A percentile compares a stretch with the other conserved stretches of the same genome.
Evolutionary conservation across 1,140 invertebrate species (phyloP).

Genomic region (Ericerus pela): DNA sequence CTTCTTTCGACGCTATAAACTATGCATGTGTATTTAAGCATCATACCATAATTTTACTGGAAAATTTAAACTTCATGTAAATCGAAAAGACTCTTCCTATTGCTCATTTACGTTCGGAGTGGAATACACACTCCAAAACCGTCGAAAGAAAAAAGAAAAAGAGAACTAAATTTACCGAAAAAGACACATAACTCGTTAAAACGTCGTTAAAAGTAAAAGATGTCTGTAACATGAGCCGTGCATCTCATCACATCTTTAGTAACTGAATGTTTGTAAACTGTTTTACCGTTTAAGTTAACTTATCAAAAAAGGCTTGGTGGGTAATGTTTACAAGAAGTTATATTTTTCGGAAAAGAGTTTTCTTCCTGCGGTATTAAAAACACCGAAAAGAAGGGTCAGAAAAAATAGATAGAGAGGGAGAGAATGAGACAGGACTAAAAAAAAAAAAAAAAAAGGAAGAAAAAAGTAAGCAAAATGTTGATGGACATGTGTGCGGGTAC

Average conservation of each 20-base stretch:
- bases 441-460: background rate
- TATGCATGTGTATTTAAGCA: too few relatives aligned
- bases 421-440: background rate
- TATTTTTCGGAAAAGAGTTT: too few relatives aligned
- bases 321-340: too few relatives aligned
- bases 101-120: background rate
- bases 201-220: background rate
- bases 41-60: too few relatives aligned
- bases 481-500: constrained; percentile 10
- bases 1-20: too few relatives aligned
- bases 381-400: too few relatives aligned
- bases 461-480: background rate
- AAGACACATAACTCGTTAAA: constrained; percentile 5
- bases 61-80: too few relatives aligned
- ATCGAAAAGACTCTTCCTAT: background rate
- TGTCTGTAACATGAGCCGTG: background rate
- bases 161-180: too few relatives aligned
- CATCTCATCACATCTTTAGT: too few relatives aligned
- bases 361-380: too few relatives aligned
- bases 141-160: too few relatives aligned
- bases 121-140: too few relatives aligned
- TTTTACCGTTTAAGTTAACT: constrained; percentile 11
- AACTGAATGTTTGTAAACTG: background rate
- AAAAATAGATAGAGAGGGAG: background rate
- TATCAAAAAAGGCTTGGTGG: background rate